Base-by-base conservation (phyloP, 2,797 vertebrate genomes). In the Potorous gilbertii region DNA sequence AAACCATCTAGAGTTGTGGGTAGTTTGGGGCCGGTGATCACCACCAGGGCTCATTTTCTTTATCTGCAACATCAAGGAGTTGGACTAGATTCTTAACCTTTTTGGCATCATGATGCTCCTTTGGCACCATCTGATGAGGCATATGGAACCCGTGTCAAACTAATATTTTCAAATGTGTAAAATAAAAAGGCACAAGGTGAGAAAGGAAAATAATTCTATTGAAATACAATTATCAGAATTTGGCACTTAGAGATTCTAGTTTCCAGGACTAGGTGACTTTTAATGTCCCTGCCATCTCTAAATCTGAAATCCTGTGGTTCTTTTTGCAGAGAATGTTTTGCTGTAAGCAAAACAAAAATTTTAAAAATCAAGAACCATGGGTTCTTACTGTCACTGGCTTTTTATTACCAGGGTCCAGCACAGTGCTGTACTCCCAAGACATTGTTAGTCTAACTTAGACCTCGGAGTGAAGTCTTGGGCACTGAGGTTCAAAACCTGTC, bases 211-310 rank as follows among this genome's bases (percentile, higher is more conserved):
- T 46, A 24, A 21, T 74, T 24, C 14, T 46, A 10, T 81, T 46
- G 21, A 27, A 46, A 46, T 46, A 81, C 62, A 74, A 0, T 24
- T 81, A 46, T 81, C 40, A 81, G 46, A 46, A 3, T 24, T 10
- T 3, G 66, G 3, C 24, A 24, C 2, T 9, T 21, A 40, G 5
- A 24, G 1, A 18, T n/a, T 5, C 31, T 0, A 6, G n/a, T 40
- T 9, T 74, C 34, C 16, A 21, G 62, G 14, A 6, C 34, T n/a
- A 18, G 14, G 16, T n/a, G 34, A 66, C 14, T 13, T 21, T 74
- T 21, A 1, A 74, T 74, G 66, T 40, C n/a, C 18, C n/a, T 40
- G 14, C 16, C 66, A 9, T 40, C 5, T 40, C n/a, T 74, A 74
- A 40, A 74, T 74, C 66, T 74, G 59, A 62, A 66, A n/a, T 66